Conservation (phyloP, 1,140 invertebrate genomes). For the Anastrepha ludens region DNA sequence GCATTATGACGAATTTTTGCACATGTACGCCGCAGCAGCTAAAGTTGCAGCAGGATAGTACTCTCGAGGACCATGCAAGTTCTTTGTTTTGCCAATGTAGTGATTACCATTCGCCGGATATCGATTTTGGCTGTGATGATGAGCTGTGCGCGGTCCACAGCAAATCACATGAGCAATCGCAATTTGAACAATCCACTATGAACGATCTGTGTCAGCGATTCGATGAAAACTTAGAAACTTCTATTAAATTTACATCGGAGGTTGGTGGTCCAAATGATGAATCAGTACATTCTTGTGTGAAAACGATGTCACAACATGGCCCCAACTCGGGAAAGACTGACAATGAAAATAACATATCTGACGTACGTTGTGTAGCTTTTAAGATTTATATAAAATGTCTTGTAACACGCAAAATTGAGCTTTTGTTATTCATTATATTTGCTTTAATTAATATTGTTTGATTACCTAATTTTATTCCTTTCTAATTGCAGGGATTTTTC, state of each 20-base stretch:
- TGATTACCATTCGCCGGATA: constrained; percentile 62
- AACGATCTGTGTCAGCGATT: constrained; percentile 73
- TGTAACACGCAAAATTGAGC: neutral
- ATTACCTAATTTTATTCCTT: neutral
- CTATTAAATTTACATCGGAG: constrained; percentile 51
- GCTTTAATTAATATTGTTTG: neutral
- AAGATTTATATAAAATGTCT: neutral
- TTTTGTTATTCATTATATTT: neutral
- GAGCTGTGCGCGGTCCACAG: constrained; percentile 73
- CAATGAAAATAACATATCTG: neutral
- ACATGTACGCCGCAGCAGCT: constrained; percentile 63
- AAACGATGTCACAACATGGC: neutral
- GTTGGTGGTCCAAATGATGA: neutral
- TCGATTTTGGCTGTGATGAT: constrained; percentile 79
- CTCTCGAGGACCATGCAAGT: neutral
- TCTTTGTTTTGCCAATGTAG: constrained; percentile 53
- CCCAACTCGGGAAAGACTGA: neutral
- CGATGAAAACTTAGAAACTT: constrained; percentile 71
- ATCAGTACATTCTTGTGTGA: neutral
- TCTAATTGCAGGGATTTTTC: constrained; percentile 86
- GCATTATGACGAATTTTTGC: constrained; percentile 62
- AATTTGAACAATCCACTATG: constrained; percentile 65
- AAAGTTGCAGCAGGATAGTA: constrained; percentile 53
- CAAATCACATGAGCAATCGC: constrained; percentile 58
- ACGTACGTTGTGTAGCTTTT: constrained; percentile 14